phyloP scores from a whole-genome alignment of 2,888 invertebrate genomes.

The Eristalis tenax region DNA sequence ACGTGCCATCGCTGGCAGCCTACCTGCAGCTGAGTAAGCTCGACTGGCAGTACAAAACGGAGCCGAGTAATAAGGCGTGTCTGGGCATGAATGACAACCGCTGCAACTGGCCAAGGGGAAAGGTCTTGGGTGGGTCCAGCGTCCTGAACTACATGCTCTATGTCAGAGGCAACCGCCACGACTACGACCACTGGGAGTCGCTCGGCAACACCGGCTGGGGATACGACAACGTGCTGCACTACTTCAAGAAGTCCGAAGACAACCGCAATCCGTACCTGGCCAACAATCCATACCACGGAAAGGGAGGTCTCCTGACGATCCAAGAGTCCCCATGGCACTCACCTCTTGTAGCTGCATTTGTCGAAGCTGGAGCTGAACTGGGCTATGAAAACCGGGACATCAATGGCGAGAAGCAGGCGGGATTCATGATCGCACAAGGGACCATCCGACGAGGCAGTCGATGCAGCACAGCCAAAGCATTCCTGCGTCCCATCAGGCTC shows the following conservation, averaged over 20 bases:
- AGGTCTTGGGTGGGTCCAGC: conserved; percentile 93
- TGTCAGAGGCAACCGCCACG: conserved; percentile 90
- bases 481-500: conserved; percentile 88
- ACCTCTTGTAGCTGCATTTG: conserved; percentile 90
- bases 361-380: conserved; percentile 90
- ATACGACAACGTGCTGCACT: conserved; percentile 90
- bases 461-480: conserved; percentile 94
- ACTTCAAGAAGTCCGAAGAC: conserved; percentile 95
- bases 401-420: conserved; percentile 90
- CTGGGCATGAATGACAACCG: conserved; percentile 90
- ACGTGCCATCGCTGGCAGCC: conserved; percentile 92
- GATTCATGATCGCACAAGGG: conserved; percentile 91
- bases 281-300: conserved; percentile 85
- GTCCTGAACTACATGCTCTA: conserved; percentile 95
- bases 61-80: conserved; percentile 90
- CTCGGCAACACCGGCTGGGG: conserved; percentile 95
- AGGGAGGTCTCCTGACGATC: conserved; percentile 89
- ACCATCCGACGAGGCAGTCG: conserved; percentile 89
- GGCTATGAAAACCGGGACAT: conserved; percentile 92
- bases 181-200: conserved; percentile 94
- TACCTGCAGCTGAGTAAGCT: conserved; percentile 92
- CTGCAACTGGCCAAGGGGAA: conserved; percentile 94
- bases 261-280: conserved; percentile 92
- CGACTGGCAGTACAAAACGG: conserved; percentile 95
- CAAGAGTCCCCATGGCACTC: conserved; percentile 93